Conservation (phyloP, 2,113 vertebrate genomes). For the Cisticola juncidis region DNA sequence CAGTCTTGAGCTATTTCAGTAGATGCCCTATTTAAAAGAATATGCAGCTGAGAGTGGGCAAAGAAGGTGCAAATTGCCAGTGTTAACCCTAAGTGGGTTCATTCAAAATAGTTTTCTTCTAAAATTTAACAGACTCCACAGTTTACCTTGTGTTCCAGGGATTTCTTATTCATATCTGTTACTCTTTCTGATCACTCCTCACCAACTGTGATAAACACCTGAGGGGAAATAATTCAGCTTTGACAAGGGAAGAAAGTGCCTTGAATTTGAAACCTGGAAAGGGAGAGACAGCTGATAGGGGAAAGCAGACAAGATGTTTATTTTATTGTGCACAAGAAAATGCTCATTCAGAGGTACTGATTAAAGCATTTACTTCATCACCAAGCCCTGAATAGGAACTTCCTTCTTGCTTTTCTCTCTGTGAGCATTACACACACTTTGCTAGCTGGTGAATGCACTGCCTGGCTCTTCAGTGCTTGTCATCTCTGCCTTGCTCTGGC, state of each 20-base stretch:
- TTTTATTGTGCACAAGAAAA: not conserved
- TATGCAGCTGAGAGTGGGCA: not conserved
- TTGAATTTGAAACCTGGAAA: not conserved
- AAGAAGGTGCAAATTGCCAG: not conserved
- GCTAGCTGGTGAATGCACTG: not conserved
- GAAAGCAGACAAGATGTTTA: not conserved
- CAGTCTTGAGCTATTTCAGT: slow-evolving; percentile 21
- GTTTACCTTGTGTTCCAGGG: not conserved
- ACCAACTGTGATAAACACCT: not conserved
- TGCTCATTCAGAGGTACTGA: not conserved
- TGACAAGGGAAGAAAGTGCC: not conserved
- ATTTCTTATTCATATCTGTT: not conserved
- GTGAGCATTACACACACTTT: fast-evolving
- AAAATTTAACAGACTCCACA: not conserved
- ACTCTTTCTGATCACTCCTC: not conserved
- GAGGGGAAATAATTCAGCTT: not conserved
- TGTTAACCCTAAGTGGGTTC: not conserved
- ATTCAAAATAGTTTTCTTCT: not conserved
- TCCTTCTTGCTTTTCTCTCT: not conserved
- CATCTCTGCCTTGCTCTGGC: not conserved
- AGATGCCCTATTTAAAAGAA: slow-evolving; percentile 27
- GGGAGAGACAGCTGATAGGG: not conserved
- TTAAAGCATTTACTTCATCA: not conserved
- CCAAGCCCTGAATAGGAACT: not conserved
- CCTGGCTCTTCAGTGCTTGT: not conserved